Base-by-base conservation (phyloP, 2,797 vertebrate genomes). In the Labroides dimidiatus region DNA sequence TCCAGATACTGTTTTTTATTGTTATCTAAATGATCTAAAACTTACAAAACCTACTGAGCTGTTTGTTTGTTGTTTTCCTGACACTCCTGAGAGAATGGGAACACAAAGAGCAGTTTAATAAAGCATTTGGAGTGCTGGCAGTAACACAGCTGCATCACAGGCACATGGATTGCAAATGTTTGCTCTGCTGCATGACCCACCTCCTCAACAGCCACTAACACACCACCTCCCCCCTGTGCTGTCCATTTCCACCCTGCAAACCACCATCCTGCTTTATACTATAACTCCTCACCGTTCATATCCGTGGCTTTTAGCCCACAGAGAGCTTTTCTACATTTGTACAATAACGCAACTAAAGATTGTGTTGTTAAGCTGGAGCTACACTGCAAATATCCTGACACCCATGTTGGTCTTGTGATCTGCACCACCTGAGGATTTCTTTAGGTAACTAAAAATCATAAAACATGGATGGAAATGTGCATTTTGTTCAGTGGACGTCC, bases 1-100 rank as follows among this genome's bases (percentile, higher is more conserved):
- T 77, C 67, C 78, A 86, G 77, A 90, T 69, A 75, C 51, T 67
- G 62, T 75, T 80, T 80, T 77, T 45, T 77, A 49, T 69, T 87
- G 62, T 73, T 83, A 78, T 75, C 53, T 77, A 47, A 84, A 77
- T 70, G 47, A 76, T 75, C 80, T 67, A 77, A 79, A 84, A 78
- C 21, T 68, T 62, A 56, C 67, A 54, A 17, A 68, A 84, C 47
- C 64, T 41, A 52, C 48, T 72, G 19, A 66, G 61, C 45, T 69
- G 75, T 56, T 56, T 43, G 47, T 20, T 45, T 49, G 66, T 57
- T 69, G 45, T 72, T 52, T 66, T 59, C 47, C 54, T 70, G 60
- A 72, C 71, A 79, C 57, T 64, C 43, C 33, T 5, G 42, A 61
- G 44, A 58, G 19, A 51, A 74, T 60, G 75, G 65, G 45, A 69